Conservation (phyloP, 2,888 invertebrate genomes). For the Marronus borbonicus region DNA sequence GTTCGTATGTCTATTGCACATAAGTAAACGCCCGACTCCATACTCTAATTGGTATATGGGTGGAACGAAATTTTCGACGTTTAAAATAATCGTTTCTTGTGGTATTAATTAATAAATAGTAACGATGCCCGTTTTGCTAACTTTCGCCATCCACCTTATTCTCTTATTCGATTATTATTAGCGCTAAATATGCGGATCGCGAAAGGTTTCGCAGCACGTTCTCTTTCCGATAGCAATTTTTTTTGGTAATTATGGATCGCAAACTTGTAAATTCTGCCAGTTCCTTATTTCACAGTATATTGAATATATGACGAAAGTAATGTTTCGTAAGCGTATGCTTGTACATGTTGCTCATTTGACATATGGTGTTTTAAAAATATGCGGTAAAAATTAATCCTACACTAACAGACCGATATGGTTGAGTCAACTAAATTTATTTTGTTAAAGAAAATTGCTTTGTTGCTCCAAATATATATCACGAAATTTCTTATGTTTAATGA, state of each 20-base stretch:
- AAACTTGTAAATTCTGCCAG: not conserved
- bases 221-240: conserved; percentile 4
- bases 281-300: not conserved
- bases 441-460: too few relatives aligned
- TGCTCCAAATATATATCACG: too few relatives aligned
- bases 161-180: conserved; percentile 9
- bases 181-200: conserved; percentile 1
- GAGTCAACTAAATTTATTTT: too few relatives aligned
- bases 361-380: conserved; percentile 9
- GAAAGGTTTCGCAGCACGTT: conserved; percentile 1
- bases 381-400: not conserved
- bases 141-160: conserved; percentile 30
- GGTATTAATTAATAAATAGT: conserved; percentile 37
- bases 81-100: conserved; percentile 39
- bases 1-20: not conserved
- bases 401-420: not conserved
- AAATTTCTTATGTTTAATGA: too few relatives aligned
- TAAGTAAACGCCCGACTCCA: conserved; percentile 40
- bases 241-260: conserved; percentile 15
- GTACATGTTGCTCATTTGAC: not conserved
- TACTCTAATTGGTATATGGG: conserved; percentile 48
- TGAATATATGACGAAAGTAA: conserved; percentile 15
- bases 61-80: conserved; percentile 46
- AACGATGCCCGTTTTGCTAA: conserved; percentile 26
- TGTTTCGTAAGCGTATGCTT: not conserved